These are phyloP conservation scores for Cydia pomonella DNA, from an alignment of 1,140 invertebrate species.

Conservation along the genomic window DNA sequence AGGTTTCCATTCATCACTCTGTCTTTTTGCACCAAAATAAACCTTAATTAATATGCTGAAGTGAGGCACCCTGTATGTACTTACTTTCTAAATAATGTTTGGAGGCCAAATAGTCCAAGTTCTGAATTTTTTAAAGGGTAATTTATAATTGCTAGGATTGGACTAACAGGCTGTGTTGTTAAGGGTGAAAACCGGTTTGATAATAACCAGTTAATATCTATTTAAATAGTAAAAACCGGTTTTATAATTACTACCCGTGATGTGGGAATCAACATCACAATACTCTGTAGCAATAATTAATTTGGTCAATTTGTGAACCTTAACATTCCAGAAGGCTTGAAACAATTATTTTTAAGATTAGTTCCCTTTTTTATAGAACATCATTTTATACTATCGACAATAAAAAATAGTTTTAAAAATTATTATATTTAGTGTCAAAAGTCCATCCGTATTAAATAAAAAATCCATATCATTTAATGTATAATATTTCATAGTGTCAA, in stretches of 20 bases:
- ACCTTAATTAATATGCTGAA: background rate
- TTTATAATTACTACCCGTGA: background rate
- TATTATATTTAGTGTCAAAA: conserved; percentile 32
- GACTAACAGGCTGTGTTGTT: background rate
- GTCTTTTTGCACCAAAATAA: background rate
- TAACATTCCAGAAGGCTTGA: conserved; percentile 30
- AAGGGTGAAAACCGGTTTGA: background rate
- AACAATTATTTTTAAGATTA: conserved; percentile 16
- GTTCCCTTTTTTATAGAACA: conserved; percentile 32
- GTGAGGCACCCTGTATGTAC: background rate
- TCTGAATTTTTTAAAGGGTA: background rate
- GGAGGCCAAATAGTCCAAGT: background rate
- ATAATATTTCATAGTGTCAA: background rate
- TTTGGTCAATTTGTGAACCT: conserved; percentile 25
- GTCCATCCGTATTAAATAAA: conserved; percentile 21
- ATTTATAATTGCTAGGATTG: too few species aligned
- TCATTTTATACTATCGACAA: conserved; percentile 33
- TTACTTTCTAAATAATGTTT: conserved; percentile 6
- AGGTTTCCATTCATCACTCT: too few species aligned
- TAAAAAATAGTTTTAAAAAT: conserved; percentile 29
- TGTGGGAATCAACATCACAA: conserved; percentile 26
- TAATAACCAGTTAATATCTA: background rate
- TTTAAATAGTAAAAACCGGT: background rate
- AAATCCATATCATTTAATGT: conserved; percentile 5
- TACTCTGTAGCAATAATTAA: conserved; percentile 31